These are phyloP conservation scores for Drosophila kuntzei DNA, from an alignment of 2,888 invertebrate genomes.

Conservation along the genomic window DNA sequence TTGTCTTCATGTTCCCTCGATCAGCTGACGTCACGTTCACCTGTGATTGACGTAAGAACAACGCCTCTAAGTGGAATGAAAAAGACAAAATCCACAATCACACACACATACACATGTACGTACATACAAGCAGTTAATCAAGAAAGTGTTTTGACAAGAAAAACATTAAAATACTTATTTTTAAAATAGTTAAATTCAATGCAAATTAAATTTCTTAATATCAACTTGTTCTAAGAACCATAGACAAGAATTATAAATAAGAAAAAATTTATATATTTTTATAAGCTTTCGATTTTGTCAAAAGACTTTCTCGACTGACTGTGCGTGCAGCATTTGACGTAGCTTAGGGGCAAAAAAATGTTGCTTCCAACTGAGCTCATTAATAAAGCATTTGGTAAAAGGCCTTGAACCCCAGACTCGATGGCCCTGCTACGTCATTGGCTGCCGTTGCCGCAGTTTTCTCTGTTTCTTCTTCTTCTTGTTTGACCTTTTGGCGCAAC, in stretches of 20 bases:
- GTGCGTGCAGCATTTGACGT: conserved; percentile 17
- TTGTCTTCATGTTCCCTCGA: conserved; percentile 24
- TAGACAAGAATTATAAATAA: too few species aligned
- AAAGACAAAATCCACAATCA: conserved; percentile 12
- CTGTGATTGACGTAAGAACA: conserved; percentile 68
- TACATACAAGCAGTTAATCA: too few species aligned
- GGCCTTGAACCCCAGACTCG: conserved; percentile 49
- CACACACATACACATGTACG: conserved; percentile 10
- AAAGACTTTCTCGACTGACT: too few species aligned
- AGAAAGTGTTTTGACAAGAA: too few species aligned
- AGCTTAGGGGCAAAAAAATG: conserved; percentile 31
- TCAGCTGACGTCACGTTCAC: conserved; percentile 68
- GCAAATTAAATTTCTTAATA: too few species aligned
- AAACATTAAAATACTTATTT: too few species aligned
- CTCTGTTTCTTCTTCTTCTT: conserved; percentile 18
- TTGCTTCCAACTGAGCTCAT: conserved; percentile 30
- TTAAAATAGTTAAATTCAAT: too few species aligned
- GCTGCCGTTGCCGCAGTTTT: neutral
- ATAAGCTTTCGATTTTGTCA: too few species aligned
- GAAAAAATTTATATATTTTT: too few species aligned
- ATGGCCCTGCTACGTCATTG: conserved; percentile 54
- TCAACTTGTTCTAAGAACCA: too few species aligned
- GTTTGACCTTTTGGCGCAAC: conserved; percentile 60
- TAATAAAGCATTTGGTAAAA: conserved; percentile 51
- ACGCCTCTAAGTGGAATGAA: conserved; percentile 35